Evolutionary conservation across 2,113 vertebrate genomes (phyloP).

Genomic region (Sinocyclocheilus anophthalmus): DNA sequence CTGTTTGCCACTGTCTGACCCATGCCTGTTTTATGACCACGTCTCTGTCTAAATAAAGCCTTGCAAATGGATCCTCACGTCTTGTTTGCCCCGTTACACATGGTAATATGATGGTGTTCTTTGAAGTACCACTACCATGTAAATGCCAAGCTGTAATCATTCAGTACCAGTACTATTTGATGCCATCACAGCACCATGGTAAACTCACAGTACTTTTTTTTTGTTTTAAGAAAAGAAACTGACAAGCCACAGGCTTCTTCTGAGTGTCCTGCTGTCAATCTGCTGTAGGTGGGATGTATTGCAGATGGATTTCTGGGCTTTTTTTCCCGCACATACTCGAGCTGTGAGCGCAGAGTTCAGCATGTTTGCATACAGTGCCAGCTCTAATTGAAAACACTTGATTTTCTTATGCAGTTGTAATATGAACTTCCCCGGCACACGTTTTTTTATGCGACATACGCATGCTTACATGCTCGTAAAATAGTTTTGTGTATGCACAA

Average conservation of each 20-base stretch:
- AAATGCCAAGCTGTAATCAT: not conserved
- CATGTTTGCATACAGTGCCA: slow-evolving; percentile 5
- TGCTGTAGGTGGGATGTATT: slow-evolving; percentile 24
- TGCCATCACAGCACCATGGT: not conserved
- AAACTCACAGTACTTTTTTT: no score
- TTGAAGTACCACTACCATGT: no score
- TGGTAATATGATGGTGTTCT: no score
- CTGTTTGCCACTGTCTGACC: no score
- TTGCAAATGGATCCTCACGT: no score
- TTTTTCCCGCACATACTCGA: slow-evolving; percentile 3
- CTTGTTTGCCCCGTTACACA: no score
- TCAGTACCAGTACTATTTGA: not conserved
- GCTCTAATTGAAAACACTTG: slow-evolving; percentile 62
- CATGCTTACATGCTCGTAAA: slow-evolving; percentile 17
- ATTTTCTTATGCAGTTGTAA: slow-evolving; percentile 46
- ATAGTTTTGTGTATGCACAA: not conserved
- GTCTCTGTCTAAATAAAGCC: no score
- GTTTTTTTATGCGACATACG: not conserved
- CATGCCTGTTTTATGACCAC: no score
- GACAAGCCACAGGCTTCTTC: not conserved
- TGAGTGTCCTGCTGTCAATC: not conserved
- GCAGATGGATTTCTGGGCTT: slow-evolving; percentile 40
- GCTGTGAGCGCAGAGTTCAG: slow-evolving; percentile 48
- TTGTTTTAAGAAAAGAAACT: no score
- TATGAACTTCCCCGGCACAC: not conserved